Evolutionary conservation across 2,888 invertebrate species (phyloP).

Genomic region (Dinocampus coccinellae): DNA sequence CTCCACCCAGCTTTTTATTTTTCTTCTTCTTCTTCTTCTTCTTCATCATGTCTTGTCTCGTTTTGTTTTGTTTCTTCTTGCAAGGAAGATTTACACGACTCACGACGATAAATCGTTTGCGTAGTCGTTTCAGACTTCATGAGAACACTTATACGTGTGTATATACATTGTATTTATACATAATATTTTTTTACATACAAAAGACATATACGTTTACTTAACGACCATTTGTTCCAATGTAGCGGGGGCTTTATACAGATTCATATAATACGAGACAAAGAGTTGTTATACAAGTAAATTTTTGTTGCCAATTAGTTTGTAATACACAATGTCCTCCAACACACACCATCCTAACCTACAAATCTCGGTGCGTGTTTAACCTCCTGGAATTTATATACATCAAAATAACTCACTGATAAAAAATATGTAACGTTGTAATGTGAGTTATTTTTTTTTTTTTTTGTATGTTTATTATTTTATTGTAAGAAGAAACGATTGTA

Average conservation of each 20-base stretch:
- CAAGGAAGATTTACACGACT: neutral
- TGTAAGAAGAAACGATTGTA: too few relatives aligned
- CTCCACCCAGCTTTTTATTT: neutral
- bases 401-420: too few relatives aligned
- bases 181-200: neutral
- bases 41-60: neutral
- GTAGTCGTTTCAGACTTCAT: neutral
- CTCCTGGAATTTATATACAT: too few relatives aligned
- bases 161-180: neutral
- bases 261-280: neutral
- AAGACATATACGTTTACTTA: neutral
- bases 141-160: neutral
- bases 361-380: too few relatives aligned
- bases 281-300: neutral
- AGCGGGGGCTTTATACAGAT: too few relatives aligned
- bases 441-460: too few relatives aligned
- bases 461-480: too few relatives aligned
- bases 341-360: too few relatives aligned
- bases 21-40: neutral
- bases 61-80: neutral
- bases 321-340: neutral
- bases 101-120: neutral
- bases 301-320: neutral
- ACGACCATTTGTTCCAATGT: conserved; percentile 3
- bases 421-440: too few relatives aligned